phyloP scores from a whole-genome alignment of 2,888 invertebrate genomes.

The Serripes groenlandicus region DNA sequence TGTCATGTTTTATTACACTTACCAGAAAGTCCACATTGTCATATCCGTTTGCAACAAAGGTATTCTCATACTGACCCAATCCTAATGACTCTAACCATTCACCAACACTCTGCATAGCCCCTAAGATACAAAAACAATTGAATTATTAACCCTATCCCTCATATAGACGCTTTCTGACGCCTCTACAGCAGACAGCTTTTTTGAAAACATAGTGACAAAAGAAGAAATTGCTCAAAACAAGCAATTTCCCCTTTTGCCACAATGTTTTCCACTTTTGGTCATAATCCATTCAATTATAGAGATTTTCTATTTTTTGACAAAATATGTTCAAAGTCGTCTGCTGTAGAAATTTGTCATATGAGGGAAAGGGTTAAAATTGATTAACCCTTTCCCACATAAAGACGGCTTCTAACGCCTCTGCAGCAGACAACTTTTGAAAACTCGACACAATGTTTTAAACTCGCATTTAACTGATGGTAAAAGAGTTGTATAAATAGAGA shows the following conservation, averaged over 20 bases:
- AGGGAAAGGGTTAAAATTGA: not conserved
- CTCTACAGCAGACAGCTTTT: not conserved
- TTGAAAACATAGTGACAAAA: not conserved
- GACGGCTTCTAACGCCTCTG: too few relatives aligned
- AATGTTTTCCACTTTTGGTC: not conserved
- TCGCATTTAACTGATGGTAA: too few relatives aligned
- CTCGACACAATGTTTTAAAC: too few relatives aligned
- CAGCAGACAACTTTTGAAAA: too few relatives aligned
- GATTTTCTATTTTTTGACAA: not conserved
- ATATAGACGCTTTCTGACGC: not conserved
- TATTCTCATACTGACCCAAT: constrained; percentile 93
- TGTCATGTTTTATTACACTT: constrained; percentile 88
- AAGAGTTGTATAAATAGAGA: too few relatives aligned
- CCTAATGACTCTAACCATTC: constrained; percentile 93
- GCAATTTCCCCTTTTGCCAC: not conserved
- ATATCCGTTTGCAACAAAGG: constrained; percentile 94
- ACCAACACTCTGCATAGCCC: constrained; percentile 89
- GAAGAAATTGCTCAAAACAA: constrained; percentile 2
- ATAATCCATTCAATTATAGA: not conserved
- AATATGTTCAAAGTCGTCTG: not conserved
- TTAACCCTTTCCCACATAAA: too few relatives aligned
- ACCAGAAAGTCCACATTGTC: constrained; percentile 97
- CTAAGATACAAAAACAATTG: not conserved
- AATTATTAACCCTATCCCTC: not conserved
- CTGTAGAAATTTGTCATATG: not conserved